Evolutionary conservation across 2,888 invertebrate species (phyloP).

Genomic region (Thalpophila matura): DNA sequence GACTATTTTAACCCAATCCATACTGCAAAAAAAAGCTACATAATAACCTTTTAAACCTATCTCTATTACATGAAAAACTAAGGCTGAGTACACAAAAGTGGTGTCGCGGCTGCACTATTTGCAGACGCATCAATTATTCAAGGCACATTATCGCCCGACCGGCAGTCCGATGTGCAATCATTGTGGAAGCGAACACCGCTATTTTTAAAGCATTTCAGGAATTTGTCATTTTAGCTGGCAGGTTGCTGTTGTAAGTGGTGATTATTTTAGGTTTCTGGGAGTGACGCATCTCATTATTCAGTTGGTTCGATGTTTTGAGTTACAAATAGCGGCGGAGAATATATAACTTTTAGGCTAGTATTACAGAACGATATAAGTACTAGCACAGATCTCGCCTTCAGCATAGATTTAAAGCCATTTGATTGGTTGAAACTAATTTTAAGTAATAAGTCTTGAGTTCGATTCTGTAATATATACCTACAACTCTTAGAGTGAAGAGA

Average conservation of each 20-base stretch:
- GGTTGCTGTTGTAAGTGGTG: conserved; percentile 16
- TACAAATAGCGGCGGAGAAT: background rate
- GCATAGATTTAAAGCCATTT: too few relatives aligned
- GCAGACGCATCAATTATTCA: conserved; percentile 70
- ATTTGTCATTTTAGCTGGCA: conserved; percentile 43
- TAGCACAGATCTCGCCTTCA: too few relatives aligned
- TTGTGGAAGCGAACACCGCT: conserved; percentile 35
- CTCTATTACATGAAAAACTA: conserved; percentile 22
- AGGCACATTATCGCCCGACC: conserved; percentile 73
- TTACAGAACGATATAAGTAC: too few relatives aligned
- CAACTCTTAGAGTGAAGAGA: too few relatives aligned
- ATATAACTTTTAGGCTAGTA: too few relatives aligned
- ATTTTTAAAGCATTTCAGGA: conserved; percentile 51
- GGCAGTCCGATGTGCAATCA: conserved; percentile 57
- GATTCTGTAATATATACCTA: too few relatives aligned
- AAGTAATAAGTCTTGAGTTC: too few relatives aligned
- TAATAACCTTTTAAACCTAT: background rate
- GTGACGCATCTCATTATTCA: background rate
- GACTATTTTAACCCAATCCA: background rate
- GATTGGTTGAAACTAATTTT: too few relatives aligned
- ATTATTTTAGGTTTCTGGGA: conserved; percentile 8
- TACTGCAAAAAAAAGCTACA: background rate
- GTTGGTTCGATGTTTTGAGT: background rate
- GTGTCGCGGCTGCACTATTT: conserved; percentile 44
- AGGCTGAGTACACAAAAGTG: conserved; percentile 30